Evolutionary conservation across 2,888 invertebrate species (phyloP), one percentile per base, ranked within the genome.

Genomic region (Torymus texanus): DNA sequence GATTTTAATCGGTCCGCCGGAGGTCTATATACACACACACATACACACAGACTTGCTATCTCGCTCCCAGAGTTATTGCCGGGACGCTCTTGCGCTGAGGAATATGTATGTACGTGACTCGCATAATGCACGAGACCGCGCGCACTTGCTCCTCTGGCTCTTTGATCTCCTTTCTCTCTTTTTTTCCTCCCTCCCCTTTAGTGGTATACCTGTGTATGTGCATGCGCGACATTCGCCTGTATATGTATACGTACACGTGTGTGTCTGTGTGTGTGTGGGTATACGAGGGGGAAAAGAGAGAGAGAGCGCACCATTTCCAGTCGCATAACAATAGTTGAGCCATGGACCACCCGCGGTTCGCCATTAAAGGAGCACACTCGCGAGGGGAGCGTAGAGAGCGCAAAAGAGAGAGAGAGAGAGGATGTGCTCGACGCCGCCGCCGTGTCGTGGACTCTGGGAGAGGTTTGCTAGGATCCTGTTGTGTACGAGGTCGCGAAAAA

Each of bases 281-380:
- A 41, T 41, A 41, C 41, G 73, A 63, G 62, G n/a, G 56, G 16
- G 53, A 53, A 41, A 50, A 18, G 14, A 63, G 29, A 29, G 66
- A 56, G 56, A 13, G 13, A 41, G 16, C 63, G 81, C 74, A 79
- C 82, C 84, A 82, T 83, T 83, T 83, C 79, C 83, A 83, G 84
- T 83, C 85, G 85, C 81, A 73, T 85, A 88, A 88, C 88, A 88
- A 87, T 87, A 85, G 87, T 86, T 86, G 83, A 88, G 86, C 85
- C 84, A 68, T 74, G 87, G 88, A 88, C 88, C 87, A 88, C 88
- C 87, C 88, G 87, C 80, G 83, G 87, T 79, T 86, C 81, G 75
- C 87, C 86, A 86, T 88, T 88, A 88, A 85, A 85, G 81, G 81
- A 72, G 66, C 71, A 72, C 53, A 65, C 75, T 29, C 18, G 16